Evolutionary conservation across 2,113 vertebrate species (phyloP).

Genomic region (Electrona antarctica): DNA sequence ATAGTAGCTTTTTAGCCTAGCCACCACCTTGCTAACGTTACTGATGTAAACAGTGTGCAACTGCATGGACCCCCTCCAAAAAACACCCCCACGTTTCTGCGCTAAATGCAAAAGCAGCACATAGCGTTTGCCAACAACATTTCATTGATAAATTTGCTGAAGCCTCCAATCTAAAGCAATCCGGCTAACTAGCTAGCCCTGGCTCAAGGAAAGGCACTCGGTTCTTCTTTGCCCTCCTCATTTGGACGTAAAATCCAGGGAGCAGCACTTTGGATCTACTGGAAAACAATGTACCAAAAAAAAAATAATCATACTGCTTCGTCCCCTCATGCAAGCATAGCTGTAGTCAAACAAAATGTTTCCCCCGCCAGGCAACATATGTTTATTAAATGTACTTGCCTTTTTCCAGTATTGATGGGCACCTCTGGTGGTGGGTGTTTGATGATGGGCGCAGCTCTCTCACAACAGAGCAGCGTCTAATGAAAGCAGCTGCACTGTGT

Average conservation of each 20-base stretch:
- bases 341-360: neutral
- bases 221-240: constrained; percentile 46
- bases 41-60: neutral
- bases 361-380: neutral
- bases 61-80: no score
- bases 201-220: constrained; percentile 35
- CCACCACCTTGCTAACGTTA: neutral
- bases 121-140: neutral
- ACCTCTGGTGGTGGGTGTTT: constrained; percentile 30
- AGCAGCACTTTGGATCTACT: constrained; percentile 11
- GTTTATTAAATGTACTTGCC: constrained; percentile 50
- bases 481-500: constrained; percentile 48
- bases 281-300: constrained; percentile 16
- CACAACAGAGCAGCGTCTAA: neutral
- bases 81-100: neutral
- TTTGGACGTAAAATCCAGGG: constrained; percentile 35
- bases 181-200: constrained; percentile 27
- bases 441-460: constrained; percentile 51
- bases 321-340: neutral
- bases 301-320: neutral
- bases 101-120: neutral
- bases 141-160: neutral
- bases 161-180: constrained; percentile 6
- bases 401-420: constrained; percentile 32
- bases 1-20: neutral